A percentile compares a stretch with the other conserved stretches of the same genome.
These are phyloP conservation scores for Lacerta viridis DNA, from an alignment of 2,797 vertebrate species.

Conservation along the genomic window DNA sequence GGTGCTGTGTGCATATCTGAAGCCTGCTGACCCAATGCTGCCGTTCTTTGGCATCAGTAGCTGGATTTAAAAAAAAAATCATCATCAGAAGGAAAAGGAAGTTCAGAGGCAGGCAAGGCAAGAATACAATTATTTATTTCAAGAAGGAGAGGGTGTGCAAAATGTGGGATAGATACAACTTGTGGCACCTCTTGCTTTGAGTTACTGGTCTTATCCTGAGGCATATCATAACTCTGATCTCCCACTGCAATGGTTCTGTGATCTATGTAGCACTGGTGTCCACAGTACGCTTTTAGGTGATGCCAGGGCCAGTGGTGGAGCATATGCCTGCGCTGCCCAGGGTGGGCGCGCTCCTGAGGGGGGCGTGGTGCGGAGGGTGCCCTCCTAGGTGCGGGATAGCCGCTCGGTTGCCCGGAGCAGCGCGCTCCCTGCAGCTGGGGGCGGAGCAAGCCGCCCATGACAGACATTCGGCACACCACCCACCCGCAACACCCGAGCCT, in stretches of 20 bases:
- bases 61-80: constrained; percentile 77
- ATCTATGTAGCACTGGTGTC: background rate
- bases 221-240: background rate
- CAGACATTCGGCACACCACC: too few relatives aligned
- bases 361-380: too few relatives aligned
- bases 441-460: too few relatives aligned
- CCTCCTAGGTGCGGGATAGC: too few relatives aligned
- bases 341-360: too few relatives aligned
- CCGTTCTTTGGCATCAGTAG: constrained; percentile 95
- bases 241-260: too few relatives aligned
- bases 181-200: background rate
- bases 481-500: too few relatives aligned
- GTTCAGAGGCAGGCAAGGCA: background rate
- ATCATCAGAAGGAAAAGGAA: background rate
- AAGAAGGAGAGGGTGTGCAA: background rate
- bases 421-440: too few relatives aligned
- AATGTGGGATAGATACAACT: background rate
- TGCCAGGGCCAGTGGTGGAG: background rate
- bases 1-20: constrained; percentile 97
- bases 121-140: background rate
- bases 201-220: too few relatives aligned
- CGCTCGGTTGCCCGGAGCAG: too few relatives aligned
- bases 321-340: too few relatives aligned
- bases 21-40: constrained; percentile 99
- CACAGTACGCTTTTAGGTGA: background rate